Evolutionary conservation across 2,797 vertebrate species (phyloP).

Genomic region (Ibycter americanus): DNA sequence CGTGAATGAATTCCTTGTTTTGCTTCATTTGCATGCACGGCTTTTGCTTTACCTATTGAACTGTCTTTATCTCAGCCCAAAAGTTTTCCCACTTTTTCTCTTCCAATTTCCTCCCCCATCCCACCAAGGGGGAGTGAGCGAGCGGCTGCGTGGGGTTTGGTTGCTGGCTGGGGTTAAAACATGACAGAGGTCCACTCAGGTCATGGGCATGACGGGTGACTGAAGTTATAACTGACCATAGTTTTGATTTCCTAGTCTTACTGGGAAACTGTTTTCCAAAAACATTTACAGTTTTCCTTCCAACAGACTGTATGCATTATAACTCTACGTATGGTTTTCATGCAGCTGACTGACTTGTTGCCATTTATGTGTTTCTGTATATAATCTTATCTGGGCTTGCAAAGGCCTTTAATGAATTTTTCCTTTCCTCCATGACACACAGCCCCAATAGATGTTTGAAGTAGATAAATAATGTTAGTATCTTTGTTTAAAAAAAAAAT

Average conservation of each 20-base stretch:
- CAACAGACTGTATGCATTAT: neutral
- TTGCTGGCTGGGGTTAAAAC: neutral
- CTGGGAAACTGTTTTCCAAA: neutral
- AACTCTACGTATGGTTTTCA: neutral
- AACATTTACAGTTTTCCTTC: neutral
- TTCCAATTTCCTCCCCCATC: neutral
- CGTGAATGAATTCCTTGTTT: neutral
- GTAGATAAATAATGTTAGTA: neutral
- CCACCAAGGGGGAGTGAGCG: neutral
- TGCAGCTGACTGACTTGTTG: neutral
- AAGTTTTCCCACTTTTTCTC: neutral
- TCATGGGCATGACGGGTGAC: neutral
- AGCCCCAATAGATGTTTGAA: neutral
- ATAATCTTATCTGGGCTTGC: neutral
- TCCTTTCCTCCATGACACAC: neutral
- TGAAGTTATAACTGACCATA: neutral
- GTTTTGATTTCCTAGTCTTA: neutral
- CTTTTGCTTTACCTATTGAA: neutral
- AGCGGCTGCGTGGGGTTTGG: neutral
- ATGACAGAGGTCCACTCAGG: neutral
- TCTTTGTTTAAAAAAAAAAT: neutral
- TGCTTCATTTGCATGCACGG: rapidly evolving
- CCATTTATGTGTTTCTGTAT: neutral
- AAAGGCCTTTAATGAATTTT: neutral
- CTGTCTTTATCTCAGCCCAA: neutral